Evolutionary conservation across 2,797 vertebrate genomes (phyloP), one percentile per base, ranked within the genome.

Genomic region (Mionectes olivaceus): DNA sequence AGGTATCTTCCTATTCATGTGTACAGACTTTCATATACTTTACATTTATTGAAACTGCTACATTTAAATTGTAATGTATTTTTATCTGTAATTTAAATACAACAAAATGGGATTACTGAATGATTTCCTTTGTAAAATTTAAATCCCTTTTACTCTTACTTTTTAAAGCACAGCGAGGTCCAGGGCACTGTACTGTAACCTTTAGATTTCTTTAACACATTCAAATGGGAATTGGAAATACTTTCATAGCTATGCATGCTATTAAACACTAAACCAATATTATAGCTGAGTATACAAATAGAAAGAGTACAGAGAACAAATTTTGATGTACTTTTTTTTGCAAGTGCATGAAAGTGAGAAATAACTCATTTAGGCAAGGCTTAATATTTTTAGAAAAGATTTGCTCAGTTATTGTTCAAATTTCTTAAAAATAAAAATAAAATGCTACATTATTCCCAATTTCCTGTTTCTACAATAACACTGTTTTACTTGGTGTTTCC

Each of bases 51-150:
- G 80, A 73, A 90, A 73, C 3, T 28, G 16, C 23, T 59, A 17
- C 10, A 52, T 73, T 90, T 80, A 77, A 80, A 18, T 17, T 1
- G 2, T 32, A 77, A 74, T 52, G 10, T 37, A 83, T 50, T 91
- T 87, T 65, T 53, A 69, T 59, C 77, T 79, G 17, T 69, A 82
- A 59, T 56, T 90, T 63, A 81, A 89, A 65, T 71, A 27, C 19
- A 89, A 35, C 46, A 55, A 75, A 89, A 71, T 35, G 35, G 32
- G 41, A 81, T 90, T 76, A 86, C 14, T 65, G 55, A 81, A 73
- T 93, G 10, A 78, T 87, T 92, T 92, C 39, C 55, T 83, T 69
- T 74, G 49, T 56, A 92, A 78, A 87, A 92, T 83, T 65, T 70
- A 33, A 87, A 88, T 21, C 25, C 13, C 11, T 57, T 70, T 87